Evolutionary conservation across 2,113 vertebrate genomes (phyloP), one percentile per base, ranked within the genome.

Genomic region (Dasyurus viverrinus): DNA sequence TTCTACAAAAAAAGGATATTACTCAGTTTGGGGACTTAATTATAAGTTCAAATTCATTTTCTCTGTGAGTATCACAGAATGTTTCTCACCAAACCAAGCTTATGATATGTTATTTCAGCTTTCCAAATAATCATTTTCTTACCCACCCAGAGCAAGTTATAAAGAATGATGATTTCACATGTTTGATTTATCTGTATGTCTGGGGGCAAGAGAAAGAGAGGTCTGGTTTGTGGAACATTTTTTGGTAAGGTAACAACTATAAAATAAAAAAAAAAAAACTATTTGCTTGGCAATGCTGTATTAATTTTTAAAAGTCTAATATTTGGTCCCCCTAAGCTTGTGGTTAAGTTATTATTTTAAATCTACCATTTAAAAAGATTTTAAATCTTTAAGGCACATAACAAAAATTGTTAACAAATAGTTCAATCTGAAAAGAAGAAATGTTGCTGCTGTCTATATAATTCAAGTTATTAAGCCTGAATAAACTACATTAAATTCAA

Each of bases 21-120:
- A 92, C 14, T 55, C 24, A 96, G 2, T 46, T 89, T 93, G n/a
- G 9, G 60, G 11, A 30, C 52, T 92, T 76, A 52, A 5, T 94
- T 96, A 89, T 89, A 55, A 94, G 27, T 22, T 92, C 26, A 94
- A 27, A 54, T 14, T 42, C 24, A 60, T 57, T 90, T 94, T 95
- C 92, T 4, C 94, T 2, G n/a, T 95, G 76, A 89, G 7, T 60
- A 54, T 22, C 94, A 84, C 92, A 89, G 94, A 89, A 26, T 25
- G 2, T 68, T 95, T 92, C 25, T 92, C 52, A 84, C 10, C 47
- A 50, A 96, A 92, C 68, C 68, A 42, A 84, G 16, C 7, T 84
- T 84, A 84, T 84, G 19, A 84, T 84, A 36, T 84, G 68, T 84
- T 84, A 84, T 84, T 84, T 84, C 16, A 76, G 68, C 36, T 76